Conservation (phyloP, 30 jellyfish, hydroid and myxozoan genomes). For the Catostylus mosaicus region DNA sequence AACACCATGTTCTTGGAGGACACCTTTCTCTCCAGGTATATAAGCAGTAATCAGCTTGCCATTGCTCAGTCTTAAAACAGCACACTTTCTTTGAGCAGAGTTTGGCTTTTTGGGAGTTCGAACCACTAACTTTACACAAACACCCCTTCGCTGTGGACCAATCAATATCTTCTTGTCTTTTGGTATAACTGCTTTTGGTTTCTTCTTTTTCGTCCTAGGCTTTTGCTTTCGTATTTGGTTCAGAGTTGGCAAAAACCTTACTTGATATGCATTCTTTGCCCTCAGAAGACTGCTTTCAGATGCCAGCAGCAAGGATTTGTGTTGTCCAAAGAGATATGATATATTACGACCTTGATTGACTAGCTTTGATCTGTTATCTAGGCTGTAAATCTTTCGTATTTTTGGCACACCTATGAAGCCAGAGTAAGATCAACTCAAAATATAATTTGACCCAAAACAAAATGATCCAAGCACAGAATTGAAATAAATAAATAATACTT, state of each 20-base stretch:
- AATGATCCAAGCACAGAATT: too few species aligned
- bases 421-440: too few species aligned
- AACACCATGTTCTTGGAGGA: constrained; percentile 97
- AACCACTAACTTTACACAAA: constrained; percentile 85
- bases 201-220: constrained; percentile 86
- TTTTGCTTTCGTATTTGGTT: constrained; percentile 84
- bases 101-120: constrained; percentile 98
- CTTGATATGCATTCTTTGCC: constrained; percentile 2
- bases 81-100: constrained; percentile 99
- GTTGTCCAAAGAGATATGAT: not conserved
- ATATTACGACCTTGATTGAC: not conserved
- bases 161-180: constrained; percentile 68
- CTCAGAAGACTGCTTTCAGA: not conserved
- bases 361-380: not conserved
- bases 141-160: constrained; percentile 98
- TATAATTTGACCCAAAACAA: too few species aligned
- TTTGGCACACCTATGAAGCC: not conserved
- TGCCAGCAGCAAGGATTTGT: not conserved
- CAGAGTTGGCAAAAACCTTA: constrained; percentile 70
- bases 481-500: too few species aligned
- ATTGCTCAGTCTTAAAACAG: constrained; percentile 88
- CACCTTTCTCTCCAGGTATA: constrained; percentile 99
- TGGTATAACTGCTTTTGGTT: constrained; percentile 64
- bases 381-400: not conserved
- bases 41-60: constrained; percentile 96